These are phyloP conservation scores for Pionites leucogaster DNA, from an alignment of 2,113 vertebrate genomes.

Conservation along the genomic window DNA sequence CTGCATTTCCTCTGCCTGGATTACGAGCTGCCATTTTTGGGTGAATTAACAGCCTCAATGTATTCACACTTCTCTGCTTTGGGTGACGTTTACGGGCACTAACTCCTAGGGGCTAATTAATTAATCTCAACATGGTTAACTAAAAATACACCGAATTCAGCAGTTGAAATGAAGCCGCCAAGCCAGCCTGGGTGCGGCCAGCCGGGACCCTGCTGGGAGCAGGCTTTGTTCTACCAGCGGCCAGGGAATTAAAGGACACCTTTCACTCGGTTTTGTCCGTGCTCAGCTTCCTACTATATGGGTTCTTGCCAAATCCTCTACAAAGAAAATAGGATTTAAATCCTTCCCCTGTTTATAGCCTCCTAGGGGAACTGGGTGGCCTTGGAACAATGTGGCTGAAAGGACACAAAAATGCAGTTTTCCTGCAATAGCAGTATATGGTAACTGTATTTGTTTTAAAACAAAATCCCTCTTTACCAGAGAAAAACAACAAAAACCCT, in stretches of 20 bases:
- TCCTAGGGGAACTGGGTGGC: conserved; percentile 55
- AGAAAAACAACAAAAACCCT: background rate
- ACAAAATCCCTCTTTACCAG: conserved; percentile 32
- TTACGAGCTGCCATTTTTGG: conserved; percentile 72
- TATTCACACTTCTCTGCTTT: conserved; percentile 77
- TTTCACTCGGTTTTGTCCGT: conserved; percentile 72
- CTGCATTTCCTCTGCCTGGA: conserved; percentile 69
- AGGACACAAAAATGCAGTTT: conserved; percentile 60
- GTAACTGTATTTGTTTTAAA: conserved; percentile 63
- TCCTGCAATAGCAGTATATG: background rate
- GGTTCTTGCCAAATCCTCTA: conserved; percentile 59
- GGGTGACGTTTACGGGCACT: conserved; percentile 75
- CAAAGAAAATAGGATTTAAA: conserved; percentile 74
- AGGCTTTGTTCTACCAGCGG: conserved; percentile 71
- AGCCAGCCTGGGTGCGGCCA: conserved; percentile 63
- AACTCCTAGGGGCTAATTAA: conserved; percentile 81
- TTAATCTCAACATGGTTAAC: conserved; percentile 81
- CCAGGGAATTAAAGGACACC: conserved; percentile 73
- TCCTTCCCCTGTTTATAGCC: conserved; percentile 61
- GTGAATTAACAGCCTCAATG: conserved; percentile 77
- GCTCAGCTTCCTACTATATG: conserved; percentile 72
- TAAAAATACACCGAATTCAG: conserved; percentile 71
- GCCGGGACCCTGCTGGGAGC: conserved; percentile 42
- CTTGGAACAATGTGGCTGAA: conserved; percentile 62
- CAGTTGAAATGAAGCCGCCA: conserved; percentile 64